Percentiles rank a stretch among this genome's conserved stretches.
phyloP scores from a whole-genome alignment of 2,888 invertebrate genomes.

The Pseudolycoriella hygida region DNA sequence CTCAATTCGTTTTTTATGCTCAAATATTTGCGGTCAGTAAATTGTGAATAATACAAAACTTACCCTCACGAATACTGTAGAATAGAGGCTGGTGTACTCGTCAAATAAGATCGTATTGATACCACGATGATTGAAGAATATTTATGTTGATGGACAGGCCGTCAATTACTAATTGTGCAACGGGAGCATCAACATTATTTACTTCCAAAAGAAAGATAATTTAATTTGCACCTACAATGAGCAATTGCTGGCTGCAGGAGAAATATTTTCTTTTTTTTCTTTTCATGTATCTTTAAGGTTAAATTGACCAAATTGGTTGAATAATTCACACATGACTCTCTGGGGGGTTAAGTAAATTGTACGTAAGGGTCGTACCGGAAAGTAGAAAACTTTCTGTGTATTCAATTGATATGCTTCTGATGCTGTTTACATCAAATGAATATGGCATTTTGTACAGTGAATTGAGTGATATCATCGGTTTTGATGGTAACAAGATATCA shows the following conservation, averaged over 20 bases:
- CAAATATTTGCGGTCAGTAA: not conserved
- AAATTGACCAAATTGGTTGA: constrained; percentile 10
- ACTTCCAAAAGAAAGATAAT: constrained; percentile 3
- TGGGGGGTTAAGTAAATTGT: constrained; percentile 4
- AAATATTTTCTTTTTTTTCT: not conserved
- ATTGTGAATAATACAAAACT: not conserved
- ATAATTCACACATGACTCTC: constrained; percentile 9
- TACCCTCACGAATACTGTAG: not conserved
- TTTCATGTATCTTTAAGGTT: not conserved
- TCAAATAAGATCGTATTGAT: not conserved
- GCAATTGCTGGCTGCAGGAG: not conserved
- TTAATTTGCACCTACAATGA: constrained; percentile 6
- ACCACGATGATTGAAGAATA: not conserved
- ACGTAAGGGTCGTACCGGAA: not conserved
- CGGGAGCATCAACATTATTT: not conserved
- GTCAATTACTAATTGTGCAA: constrained; percentile 2
- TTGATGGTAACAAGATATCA: too few relatives aligned
- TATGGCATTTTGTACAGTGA: too few relatives aligned
- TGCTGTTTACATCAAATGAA: too few relatives aligned
- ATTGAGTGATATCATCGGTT: too few relatives aligned
- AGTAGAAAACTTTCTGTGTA: not conserved
- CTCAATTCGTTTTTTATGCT: too few relatives aligned
- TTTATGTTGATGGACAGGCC: constrained; percentile 3
- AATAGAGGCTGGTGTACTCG: not conserved
- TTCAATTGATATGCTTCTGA: too few relatives aligned